Evolutionary conservation across 2,888 invertebrate genomes (phyloP).

Genomic region (Ichneumoninae sp.): DNA sequence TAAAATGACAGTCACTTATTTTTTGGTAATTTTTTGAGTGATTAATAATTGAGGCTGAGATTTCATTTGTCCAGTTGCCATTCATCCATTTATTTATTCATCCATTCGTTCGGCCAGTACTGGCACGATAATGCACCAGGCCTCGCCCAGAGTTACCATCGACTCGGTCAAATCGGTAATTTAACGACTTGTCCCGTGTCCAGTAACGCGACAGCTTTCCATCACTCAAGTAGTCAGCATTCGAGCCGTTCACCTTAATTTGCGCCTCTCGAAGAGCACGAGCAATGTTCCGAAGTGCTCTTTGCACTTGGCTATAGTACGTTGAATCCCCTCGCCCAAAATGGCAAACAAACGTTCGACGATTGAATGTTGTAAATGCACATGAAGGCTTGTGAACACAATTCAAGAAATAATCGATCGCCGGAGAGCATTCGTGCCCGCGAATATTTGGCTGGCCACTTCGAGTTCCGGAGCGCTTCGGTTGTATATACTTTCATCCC

Average conservation of each 20-base stretch:
- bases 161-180: neutral
- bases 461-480: constrained; percentile 20
- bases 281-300: neutral
- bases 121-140: too few relatives aligned
- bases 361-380: neutral
- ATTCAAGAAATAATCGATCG: constrained; percentile 19
- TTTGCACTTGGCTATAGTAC: neutral
- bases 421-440: constrained; percentile 30
- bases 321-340: neutral
- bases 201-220: neutral
- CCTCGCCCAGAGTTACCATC: too few relatives aligned
- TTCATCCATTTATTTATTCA: too few relatives aligned
- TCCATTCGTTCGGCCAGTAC: too few relatives aligned
- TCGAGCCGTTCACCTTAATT: neutral
- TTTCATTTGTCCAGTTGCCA: too few relatives aligned
- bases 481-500: constrained; percentile 12
- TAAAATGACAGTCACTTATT: neutral
- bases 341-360: constrained; percentile 40
- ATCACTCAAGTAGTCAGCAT: neutral
- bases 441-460: constrained; percentile 9
- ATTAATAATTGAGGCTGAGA: too few relatives aligned
- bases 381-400: neutral
- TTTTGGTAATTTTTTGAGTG: neutral
- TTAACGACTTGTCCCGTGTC: neutral
- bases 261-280: neutral